Evolutionary conservation across 2,797 vertebrate genomes (phyloP), one percentile per base, ranked within the genome.

Genomic region (Carduelis carduelis): DNA sequence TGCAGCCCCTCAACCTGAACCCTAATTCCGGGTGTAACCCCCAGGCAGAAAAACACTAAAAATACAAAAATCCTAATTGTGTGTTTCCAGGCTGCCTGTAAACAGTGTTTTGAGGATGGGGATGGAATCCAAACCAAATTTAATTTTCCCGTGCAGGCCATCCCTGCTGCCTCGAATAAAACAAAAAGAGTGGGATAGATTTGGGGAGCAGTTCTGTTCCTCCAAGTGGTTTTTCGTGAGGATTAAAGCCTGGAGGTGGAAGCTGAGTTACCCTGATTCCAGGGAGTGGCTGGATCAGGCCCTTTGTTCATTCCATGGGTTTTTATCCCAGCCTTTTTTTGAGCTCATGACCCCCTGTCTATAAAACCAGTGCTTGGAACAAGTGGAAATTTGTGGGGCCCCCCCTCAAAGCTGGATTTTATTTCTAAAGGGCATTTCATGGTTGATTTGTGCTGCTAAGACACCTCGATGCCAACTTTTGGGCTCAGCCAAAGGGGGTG

Each of bases 361-460:
- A 3, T 21, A 44, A 78, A 81, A 84, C 19, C 70, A 15, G 32
- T 0, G 1, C 50, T 37, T 63, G 63, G 63, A 75, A 55, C 66
- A 79, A 76, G 50, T 37, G 60, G 37, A 55, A 90, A 91, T 85
- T 71, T 74, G 41, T 57, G 78, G 9, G 6, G 0, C 19, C 69
- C 87, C 46, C 78, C 37, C 52, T 7, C 53, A 32, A 43, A 39
- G 49, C 87, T 30, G 78, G 44, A 9, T 37, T 90, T 86, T 37
- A 20, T 93, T 89, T 89, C 78, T 85, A 91, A 92, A 81, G 76
- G 75, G 37, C 47, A 43, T 89, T 94, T 96, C 81, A 68, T 79
- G 82, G 74, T 89, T 92, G 89, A 83, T 86, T 95, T 92, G 92
- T 76, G 93, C 88, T 92, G 96, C 92, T 61, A 53, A 74, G 91